Percentiles rank a stretch among this genome's conserved stretches.
phyloP scores from a whole-genome alignment of 2,797 vertebrate species.

The Sebastes diploproa region DNA sequence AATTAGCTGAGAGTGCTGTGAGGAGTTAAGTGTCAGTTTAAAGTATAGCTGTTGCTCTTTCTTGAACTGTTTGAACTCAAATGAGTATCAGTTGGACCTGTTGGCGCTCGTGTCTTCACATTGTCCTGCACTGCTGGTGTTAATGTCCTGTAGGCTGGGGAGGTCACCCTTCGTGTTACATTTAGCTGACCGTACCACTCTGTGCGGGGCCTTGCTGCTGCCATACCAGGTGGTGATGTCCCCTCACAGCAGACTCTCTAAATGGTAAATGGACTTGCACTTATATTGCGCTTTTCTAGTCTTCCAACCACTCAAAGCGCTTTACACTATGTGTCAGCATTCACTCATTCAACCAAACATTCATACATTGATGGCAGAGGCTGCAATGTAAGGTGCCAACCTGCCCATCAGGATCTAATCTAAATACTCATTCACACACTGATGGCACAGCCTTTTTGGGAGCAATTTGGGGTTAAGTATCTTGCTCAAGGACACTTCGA shows the following conservation, averaged over 20 bases:
- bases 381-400: no score
- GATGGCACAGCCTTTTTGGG: no score
- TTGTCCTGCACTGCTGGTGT: not conserved
- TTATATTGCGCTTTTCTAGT: no score
- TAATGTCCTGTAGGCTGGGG: not conserved
- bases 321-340: no score
- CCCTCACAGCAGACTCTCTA: not conserved
- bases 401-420: no score
- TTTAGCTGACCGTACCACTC: not conserved
- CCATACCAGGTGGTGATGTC: not conserved
- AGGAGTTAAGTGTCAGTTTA: not conserved
- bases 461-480: no score
- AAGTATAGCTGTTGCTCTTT: not conserved
- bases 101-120: not conserved
- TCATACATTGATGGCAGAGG: no score
- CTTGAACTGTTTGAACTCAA: not conserved
- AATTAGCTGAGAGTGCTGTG: not conserved
- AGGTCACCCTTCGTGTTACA: not conserved
- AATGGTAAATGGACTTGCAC: no score
- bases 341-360: no score
- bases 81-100: not conserved
- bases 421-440: no score
- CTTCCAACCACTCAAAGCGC: no score
- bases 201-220: not conserved
- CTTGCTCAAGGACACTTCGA: no score